Percentiles rank a stretch among this genome's conserved stretches.
These are phyloP conservation scores for Camponotus pennsylvanicus DNA, from an alignment of 1,140 invertebrate species.

Conservation along the genomic window DNA sequence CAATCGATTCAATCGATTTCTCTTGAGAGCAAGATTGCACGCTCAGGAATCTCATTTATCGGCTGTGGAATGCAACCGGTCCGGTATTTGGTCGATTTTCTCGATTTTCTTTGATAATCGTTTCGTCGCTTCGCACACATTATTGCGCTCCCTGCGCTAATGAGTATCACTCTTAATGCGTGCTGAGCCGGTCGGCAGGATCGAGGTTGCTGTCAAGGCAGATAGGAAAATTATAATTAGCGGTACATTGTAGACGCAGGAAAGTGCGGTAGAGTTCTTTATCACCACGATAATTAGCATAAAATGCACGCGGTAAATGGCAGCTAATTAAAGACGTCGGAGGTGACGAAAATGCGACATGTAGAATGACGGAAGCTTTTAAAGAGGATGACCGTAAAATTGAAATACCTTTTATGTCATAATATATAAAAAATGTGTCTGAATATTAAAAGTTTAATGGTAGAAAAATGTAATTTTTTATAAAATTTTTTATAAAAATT, in stretches of 20 bases:
- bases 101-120: constrained; percentile 32
- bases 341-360: constrained; percentile 30
- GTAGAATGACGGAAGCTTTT: neutral
- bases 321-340: constrained; percentile 17
- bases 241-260: neutral
- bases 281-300: constrained; percentile 36
- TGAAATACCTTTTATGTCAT: neutral
- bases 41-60: neutral
- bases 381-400: neutral
- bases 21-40: constrained; percentile 13
- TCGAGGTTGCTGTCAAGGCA: constrained; percentile 59
- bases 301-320: constrained; percentile 12
- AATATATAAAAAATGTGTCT: neutral
- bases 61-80: constrained; percentile 41
- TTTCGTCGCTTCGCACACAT: neutral
- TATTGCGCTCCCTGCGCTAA: neutral
- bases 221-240: constrained; percentile 53
- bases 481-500: neutral
- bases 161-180: constrained; percentile 34
- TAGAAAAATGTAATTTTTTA: neutral
- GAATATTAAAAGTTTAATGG: neutral
- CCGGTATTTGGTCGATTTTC: constrained; percentile 52
- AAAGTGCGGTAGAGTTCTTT: constrained; percentile 27
- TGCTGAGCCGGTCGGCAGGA: neutral
- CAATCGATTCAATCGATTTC: constrained; percentile 43